These are phyloP conservation scores for Bombus picipes DNA, from an alignment of 1,140 invertebrate genomes.

Conservation along the genomic window DNA sequence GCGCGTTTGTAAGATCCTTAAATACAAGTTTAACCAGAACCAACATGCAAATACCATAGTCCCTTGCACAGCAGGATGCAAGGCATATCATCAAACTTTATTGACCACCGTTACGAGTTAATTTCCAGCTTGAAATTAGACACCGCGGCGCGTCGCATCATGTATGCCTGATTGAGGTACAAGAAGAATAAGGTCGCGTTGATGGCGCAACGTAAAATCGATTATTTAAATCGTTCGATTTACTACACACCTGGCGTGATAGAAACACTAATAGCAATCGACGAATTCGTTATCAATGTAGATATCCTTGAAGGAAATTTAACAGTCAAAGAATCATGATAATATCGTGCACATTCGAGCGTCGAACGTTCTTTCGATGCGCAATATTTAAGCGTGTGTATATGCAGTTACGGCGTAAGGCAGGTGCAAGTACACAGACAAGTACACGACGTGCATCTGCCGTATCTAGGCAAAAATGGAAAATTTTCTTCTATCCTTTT, in stretches of 20 bases:
- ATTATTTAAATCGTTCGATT: conserved; percentile 51
- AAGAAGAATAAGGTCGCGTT: conserved; percentile 37
- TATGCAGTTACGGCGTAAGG: not conserved
- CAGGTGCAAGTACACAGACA: conserved; percentile 5
- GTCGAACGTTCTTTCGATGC: not conserved
- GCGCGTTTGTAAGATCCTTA: not conserved
- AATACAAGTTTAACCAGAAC: no score
- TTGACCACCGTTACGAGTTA: not conserved
- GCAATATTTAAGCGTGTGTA: not conserved
- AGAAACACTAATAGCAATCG: not conserved
- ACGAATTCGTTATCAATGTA: no score
- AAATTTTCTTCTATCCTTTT: not conserved
- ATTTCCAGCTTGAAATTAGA: not conserved
- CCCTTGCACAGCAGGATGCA: not conserved
- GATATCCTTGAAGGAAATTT: not conserved
- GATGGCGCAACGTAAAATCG: conserved; percentile 36
- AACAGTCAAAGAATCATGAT: no score
- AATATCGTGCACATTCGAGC: no score
- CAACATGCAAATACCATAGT: not conserved
- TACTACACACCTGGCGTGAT: not conserved
- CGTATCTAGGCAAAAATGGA: not conserved
- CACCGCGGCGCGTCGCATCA: not conserved
- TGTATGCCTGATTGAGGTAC: not conserved
- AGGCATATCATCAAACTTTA: not conserved
- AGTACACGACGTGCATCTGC: conserved; percentile 6